Percentiles rank a stretch among this genome's conserved stretches.
Conservation (phyloP, 2,113 vertebrate genomes). For the Trematocara stigmaticum region DNA sequence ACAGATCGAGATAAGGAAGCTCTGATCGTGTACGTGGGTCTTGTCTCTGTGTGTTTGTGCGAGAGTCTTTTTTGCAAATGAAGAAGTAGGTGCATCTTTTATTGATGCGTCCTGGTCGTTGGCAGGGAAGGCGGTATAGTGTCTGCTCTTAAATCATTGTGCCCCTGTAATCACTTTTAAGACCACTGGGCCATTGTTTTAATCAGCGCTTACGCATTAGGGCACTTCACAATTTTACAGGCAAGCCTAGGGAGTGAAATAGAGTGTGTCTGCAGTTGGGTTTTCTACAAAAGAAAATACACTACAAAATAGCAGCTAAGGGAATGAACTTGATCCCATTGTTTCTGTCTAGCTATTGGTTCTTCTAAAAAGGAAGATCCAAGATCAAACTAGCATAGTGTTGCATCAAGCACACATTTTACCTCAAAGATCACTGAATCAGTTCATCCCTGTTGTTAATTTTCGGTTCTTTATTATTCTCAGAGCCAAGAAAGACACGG, state of each 20-base stretch:
- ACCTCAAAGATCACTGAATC: no score
- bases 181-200: not conserved
- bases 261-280: not conserved
- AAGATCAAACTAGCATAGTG: no score
- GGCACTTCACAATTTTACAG: not conserved
- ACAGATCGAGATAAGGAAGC: constrained; percentile 51
- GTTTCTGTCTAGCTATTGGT: not conserved
- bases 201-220: not conserved
- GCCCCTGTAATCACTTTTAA: constrained; percentile 26
- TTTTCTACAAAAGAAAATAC: not conserved
- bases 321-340: not conserved
- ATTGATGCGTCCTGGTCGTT: constrained; percentile 34
- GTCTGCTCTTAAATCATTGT: constrained; percentile 3
- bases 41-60: not conserved
- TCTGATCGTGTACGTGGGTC: not conserved
- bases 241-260: not conserved
- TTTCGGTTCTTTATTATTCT: no score
- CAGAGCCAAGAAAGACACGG: no score
- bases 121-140: not conserved
- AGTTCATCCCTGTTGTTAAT: no score
- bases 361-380: not conserved
- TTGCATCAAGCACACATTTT: no score
- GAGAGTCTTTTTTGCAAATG: not conserved
- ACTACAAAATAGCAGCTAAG: not conserved
- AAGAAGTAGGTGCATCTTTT: not conserved